Base-by-base conservation (phyloP, 2,888 invertebrate genomes). In the Drosophila stalkeri region DNA sequence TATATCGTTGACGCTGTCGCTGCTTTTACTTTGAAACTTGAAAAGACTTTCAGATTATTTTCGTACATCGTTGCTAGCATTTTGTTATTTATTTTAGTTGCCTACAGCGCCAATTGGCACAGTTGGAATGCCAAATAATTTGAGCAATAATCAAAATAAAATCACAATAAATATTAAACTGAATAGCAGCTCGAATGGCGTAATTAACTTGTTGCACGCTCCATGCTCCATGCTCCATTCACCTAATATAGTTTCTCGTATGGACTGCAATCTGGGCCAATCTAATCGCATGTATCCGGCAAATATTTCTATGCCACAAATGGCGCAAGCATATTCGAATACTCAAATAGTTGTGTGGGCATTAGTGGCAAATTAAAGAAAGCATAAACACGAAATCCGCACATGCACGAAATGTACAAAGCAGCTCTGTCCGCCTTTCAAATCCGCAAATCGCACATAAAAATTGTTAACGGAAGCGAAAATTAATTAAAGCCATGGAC, bases 241-340 rank as follows among this genome's bases (percentile, higher is more conserved):
- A n/a, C n/a, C n/a, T n/a, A n/a, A n/a, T n/a, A n/a, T n/a, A n/a
- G n/a, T n/a, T n/a, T 18, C 46, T 35, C 16, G 67, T 52, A 55
- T 7, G 6, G 23, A 31, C 64, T 63, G 86, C 86, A 81, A 85
- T 81, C 75, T 72, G 72, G 64, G 70, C 69, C 78, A 90, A 91
- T 82, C 90, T 91, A 92, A 92, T 92, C 89, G 92, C 92, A 92
- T 92, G 92, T 90, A 90, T 92, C 91, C 92, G 91, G 92, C 81
- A 83, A 85, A 92, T 92, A 91, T 91, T 89, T 81, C 86, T 86
- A 72, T 75, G 67, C 76, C 75, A 75, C 77, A 86, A 83, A 77
- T 74, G 68, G 64, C 44, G 20, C 46, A 46, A 20, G 23, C 43
- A 62, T 23, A 54, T 37, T 54, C 63, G 62, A 70, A 64, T 67